Conservation (phyloP, 2,888 invertebrate species). For the Leptinotarsa tumamoca region DNA sequence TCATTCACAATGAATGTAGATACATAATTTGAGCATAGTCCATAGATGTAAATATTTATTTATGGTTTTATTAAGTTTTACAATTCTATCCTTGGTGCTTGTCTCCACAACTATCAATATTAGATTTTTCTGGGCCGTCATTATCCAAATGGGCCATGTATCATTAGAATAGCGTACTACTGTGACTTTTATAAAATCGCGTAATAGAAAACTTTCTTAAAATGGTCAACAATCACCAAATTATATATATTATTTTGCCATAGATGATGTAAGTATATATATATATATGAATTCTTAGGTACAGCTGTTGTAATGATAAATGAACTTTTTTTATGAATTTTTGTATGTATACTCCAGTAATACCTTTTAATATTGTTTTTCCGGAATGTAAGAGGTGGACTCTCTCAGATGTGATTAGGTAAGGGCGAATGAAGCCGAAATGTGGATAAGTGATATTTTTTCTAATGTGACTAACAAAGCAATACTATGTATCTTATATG, state of each 20-base stretch:
- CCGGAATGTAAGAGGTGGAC: conserved; percentile 48
- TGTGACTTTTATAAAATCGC: conserved; percentile 36
- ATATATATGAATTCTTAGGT: conserved; percentile 53
- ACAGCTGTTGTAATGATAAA: conserved; percentile 68
- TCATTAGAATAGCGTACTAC: conserved; percentile 67
- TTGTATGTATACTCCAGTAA: conserved; percentile 19
- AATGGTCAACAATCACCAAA: conserved; percentile 35
- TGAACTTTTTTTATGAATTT: conserved; percentile 55
- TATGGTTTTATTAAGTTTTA: conserved; percentile 59
- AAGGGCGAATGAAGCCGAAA: conserved; percentile 48
- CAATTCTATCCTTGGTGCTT: conserved; percentile 60
- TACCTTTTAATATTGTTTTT: conserved; percentile 36
- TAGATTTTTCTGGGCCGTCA: conserved; percentile 55
- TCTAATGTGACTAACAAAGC: conserved; percentile 80
- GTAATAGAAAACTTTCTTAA: conserved; percentile 39
- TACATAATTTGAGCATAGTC: conserved; percentile 50
- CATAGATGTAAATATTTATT: conserved; percentile 62
- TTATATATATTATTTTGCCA: conserved; percentile 49
- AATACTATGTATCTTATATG: conserved; percentile 79
- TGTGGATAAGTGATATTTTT: conserved; percentile 74
- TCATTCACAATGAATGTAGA: conserved; percentile 52
- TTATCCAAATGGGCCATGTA: conserved; percentile 61
- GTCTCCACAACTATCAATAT: conserved; percentile 55
- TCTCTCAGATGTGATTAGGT: conserved; percentile 42
- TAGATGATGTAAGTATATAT: conserved; percentile 50